Percentiles rank a stretch among this genome's conserved stretches.
Conservation (phyloP, 2,113 vertebrate genomes). For the Oncorhynchus masou region DNA sequence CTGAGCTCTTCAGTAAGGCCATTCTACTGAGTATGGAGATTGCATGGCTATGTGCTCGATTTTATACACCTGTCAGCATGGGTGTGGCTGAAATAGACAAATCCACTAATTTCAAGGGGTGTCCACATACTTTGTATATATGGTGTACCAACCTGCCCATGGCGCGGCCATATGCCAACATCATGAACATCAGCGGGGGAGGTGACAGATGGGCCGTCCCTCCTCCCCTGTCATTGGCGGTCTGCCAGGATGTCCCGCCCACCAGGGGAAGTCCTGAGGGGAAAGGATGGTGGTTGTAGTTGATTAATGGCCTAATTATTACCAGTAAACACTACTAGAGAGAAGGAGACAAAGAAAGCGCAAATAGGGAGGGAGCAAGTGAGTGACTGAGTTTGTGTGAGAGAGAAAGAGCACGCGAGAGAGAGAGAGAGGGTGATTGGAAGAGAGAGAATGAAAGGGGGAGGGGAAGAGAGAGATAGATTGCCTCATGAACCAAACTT, state of each 20-base stretch:
- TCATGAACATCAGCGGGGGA: slow-evolving; percentile 2
- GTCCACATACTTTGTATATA: too few species aligned
- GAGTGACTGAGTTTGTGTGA: background rate
- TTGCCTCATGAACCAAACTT: slow-evolving; percentile 2
- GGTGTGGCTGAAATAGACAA: too few species aligned
- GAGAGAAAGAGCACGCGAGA: background rate
- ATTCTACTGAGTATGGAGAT: too few species aligned
- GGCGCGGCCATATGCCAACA: slow-evolving; percentile 36
- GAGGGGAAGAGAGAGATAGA: background rate
- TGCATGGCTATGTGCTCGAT: too few species aligned
- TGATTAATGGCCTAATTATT: slow-evolving; percentile 71
- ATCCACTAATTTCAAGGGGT: too few species aligned
- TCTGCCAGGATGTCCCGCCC: slow-evolving; percentile 38
- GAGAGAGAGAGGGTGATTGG: background rate
- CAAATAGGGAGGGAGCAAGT: background rate
- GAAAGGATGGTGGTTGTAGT: slow-evolving; percentile 18
- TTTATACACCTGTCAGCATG: too few species aligned
- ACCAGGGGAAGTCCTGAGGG: slow-evolving; percentile 25
- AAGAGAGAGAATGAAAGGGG: background rate
- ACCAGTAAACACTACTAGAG: slow-evolving; percentile 59
- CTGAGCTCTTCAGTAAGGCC: too few species aligned
- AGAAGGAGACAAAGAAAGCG: slow-evolving; percentile 27
- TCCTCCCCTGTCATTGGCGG: slow-evolving; percentile 15
- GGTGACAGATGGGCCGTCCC: slow-evolving; percentile 3
- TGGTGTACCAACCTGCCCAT: slow-evolving; percentile 20